phyloP scores from a whole-genome alignment of 2,888 invertebrate species.

The Agonopterix alstromeriana region DNA sequence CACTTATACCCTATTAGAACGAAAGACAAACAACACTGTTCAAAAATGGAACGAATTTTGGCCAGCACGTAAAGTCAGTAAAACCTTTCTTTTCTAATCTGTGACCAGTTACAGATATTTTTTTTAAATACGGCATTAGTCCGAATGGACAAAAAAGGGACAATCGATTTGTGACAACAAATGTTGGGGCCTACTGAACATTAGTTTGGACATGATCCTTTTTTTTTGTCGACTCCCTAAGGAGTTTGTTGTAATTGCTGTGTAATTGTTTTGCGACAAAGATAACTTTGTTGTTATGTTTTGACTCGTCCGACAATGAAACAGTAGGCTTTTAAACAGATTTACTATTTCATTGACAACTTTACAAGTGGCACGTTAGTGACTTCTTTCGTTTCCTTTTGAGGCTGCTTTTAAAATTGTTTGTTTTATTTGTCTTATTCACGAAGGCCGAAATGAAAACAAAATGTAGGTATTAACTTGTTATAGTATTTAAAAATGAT shows the following conservation, averaged over 20 bases:
- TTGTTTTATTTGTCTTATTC: too few species aligned
- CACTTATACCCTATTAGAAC: conserved; percentile 38
- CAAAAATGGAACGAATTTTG: neutral
- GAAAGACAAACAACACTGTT: conserved; percentile 21
- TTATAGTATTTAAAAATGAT: too few species aligned
- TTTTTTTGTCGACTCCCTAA: conserved; percentile 29
- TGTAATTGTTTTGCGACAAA: conserved; percentile 52
- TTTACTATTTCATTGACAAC: conserved; percentile 15
- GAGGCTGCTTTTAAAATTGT: too few species aligned
- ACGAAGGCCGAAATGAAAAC: too few species aligned
- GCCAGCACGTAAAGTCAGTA: neutral
- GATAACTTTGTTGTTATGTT: conserved; percentile 42
- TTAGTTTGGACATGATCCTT: conserved; percentile 23
- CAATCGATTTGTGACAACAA: conserved; percentile 30
- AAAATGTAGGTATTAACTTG: too few species aligned
- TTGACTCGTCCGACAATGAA: conserved; percentile 35
- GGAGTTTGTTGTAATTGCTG: conserved; percentile 40
- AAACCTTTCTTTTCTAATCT: conserved; percentile 22
- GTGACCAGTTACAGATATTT: conserved; percentile 14
- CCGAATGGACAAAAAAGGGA: conserved; percentile 25
- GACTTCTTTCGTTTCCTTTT: too few species aligned
- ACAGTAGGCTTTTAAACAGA: conserved; percentile 28
- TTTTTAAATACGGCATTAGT: conserved; percentile 14
- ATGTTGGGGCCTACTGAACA: conserved; percentile 11
- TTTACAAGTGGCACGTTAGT: too few species aligned